Evolutionary conservation across 2,113 vertebrate genomes (phyloP), one percentile per base, ranked within the genome.

Genomic region (Gasterosteus nipponicus): DNA sequence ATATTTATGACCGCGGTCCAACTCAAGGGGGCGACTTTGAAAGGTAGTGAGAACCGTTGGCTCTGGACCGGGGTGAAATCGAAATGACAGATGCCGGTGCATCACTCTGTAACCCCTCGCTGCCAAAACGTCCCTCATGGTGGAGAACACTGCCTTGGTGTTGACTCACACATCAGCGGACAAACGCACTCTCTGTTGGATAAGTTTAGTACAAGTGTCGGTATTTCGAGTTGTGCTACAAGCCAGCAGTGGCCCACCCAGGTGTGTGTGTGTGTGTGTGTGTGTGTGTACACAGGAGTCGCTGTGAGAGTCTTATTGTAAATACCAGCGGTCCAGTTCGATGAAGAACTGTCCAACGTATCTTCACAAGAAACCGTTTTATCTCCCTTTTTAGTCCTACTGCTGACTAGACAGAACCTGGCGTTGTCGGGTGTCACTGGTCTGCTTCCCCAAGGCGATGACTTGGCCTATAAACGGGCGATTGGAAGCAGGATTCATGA

Each of bases 181-280:
- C 68, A 31, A 44, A 65, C 1, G 0, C 68, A 29, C 69, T 35
- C 31, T 75, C 42, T 65, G 51, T 74, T 71, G 82, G 78, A 78
- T 46, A 63, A 69, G 73, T 56, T 60, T 12, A 59, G 77, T 12
- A 41, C 1, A 64, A 41, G 66, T 88, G 86, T 84, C 84, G 70
- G 60, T 35, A 65, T 44, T 54, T 49, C 47, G 35, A 73, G 49
- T 68, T 82, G 64, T 73, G 71, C 44, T 35, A 38, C 68, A 33
- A 76, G 83, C 83, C 79, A 87, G 68, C 67, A 73, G 69, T 51
- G 78, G 78, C 83, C 81, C 83, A 70, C 88, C 83, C 84, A 77
- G 44, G 70, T 22, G 38, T 68, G 6, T 58, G 71, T 39, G 75
- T 57, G 16, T 67, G 71, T 7, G 70, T 15, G 71, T 80, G 64